Conservation (phyloP, 2,113 vertebrate genomes). For the Mirza zaza region DNA sequence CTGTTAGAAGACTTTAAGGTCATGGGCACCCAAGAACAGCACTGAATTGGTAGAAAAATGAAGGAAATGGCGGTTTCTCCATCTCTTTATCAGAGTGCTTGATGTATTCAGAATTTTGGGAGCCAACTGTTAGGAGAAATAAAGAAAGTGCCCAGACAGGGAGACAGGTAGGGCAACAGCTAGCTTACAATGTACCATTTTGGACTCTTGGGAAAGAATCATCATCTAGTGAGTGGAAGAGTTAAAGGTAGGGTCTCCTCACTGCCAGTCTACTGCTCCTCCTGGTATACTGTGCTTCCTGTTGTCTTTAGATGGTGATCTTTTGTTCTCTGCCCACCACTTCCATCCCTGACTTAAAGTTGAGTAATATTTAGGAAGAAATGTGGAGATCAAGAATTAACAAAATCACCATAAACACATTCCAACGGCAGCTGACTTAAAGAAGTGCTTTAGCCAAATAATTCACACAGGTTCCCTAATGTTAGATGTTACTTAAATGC, state of each 20-base stretch:
- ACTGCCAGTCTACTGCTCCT: background rate
- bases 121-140: background rate
- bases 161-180: background rate
- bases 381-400: background rate
- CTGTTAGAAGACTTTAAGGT: background rate
- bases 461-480: background rate
- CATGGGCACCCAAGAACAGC: background rate
- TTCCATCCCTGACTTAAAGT: background rate
- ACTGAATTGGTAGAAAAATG: background rate
- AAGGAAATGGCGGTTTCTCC: background rate
- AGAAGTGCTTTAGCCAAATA: background rate
- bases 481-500: background rate
- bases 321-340: background rate
- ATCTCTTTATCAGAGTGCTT: background rate
- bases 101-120: background rate
- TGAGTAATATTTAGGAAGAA: background rate
- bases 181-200: background rate
- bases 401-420: background rate
- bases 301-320: background rate
- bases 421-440: background rate
- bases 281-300: background rate
- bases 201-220: background rate
- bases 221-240: background rate
- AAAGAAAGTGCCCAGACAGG: background rate
- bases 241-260: background rate